These are phyloP conservation scores for Peribatodes rhomboidaria DNA, from an alignment of 2,888 invertebrate genomes.

Conservation along the genomic window DNA sequence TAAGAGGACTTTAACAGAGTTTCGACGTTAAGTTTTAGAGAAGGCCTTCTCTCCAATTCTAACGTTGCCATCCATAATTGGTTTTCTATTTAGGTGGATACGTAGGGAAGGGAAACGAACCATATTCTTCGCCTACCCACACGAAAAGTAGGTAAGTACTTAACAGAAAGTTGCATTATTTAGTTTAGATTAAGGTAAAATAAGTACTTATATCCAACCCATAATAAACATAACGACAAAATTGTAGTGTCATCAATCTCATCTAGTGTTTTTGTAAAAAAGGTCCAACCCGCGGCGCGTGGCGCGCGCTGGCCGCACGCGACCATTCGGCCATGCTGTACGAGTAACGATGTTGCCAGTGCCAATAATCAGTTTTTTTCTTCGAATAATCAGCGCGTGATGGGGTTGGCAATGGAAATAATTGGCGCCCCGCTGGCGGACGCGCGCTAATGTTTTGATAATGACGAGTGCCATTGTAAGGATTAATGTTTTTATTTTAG, in stretches of 20 bases:
- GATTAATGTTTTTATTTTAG: slow-evolving; percentile 76
- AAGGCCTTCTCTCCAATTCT: no score
- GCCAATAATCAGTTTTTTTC: slow-evolving; percentile 61
- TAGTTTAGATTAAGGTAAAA: no score
- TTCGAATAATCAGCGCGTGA: slow-evolving; percentile 69
- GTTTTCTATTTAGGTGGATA: no score
- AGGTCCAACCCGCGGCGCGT: slow-evolving; percentile 54
- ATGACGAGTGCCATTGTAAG: slow-evolving; percentile 78
- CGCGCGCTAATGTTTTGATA: slow-evolving; percentile 83
- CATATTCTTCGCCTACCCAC: no score
- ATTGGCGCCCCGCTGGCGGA: slow-evolving; percentile 83
- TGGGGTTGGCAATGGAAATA: slow-evolving; percentile 81
- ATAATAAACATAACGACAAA: slow-evolving; percentile 49
- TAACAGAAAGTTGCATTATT: no score
- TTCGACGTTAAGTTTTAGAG: no score
- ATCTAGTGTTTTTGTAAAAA: slow-evolving; percentile 59
- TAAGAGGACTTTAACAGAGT: not conserved
- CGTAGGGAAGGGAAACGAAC: no score
- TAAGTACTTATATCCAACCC: slow-evolving; percentile 20
- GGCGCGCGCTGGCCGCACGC: slow-evolving; percentile 62
- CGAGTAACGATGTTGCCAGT: slow-evolving; percentile 76
- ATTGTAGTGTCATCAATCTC: slow-evolving; percentile 48
- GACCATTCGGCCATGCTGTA: slow-evolving; percentile 68
- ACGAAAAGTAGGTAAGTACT: no score
- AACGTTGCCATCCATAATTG: no score